Base-by-base conservation (phyloP, 2,888 invertebrate species). In the Noctua janthina region DNA sequence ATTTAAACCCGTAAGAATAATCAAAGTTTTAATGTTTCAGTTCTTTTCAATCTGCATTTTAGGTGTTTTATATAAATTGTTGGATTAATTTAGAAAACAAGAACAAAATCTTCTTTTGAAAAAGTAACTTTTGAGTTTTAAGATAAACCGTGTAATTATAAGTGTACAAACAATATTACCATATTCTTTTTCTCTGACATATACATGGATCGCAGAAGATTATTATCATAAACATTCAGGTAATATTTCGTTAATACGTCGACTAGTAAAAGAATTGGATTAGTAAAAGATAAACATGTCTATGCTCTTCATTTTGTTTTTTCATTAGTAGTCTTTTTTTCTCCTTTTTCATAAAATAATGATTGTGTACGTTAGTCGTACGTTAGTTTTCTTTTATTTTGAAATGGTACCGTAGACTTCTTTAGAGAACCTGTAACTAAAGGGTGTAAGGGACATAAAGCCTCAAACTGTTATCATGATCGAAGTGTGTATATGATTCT, bases 1-100 rank as follows among this genome's bases (percentile, higher is more conserved):
- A 91, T 89, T 91, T 91, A 89, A 91, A 88, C 87, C 90, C 87
- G 90, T 89, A 90, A 86, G 89, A 89, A 87, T 88, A 90, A 92
- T 90, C 88, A 90, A 93, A 91, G 85, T 91, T 90, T 81, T 85
- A 87, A 89, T 89, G 85, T 83, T 90, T 91, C 89, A 88, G 89
- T 91, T 89, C 85, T 81, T 88, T 86, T 79, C 86, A 87, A 91
- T 92, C 86, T 87, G 86, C 81, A 90, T 90, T 91, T 91, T 85
- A 46, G 59, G 13, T 81, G 68, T 74, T 85, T 74, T 71, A 23
- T 56, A 64, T 62, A 70, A 85, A 74, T 81, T 69, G 17, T 68
- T 84, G 17, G 64, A 71, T 81, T 54, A 35, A 46, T 67, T 73
- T 68, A n/a, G 35, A 59, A 75, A 15, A 56, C n/a, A 74, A 6